These are phyloP conservation scores for Lasiommata megera DNA, from an alignment of 2,888 invertebrate species.

Conservation along the genomic window DNA sequence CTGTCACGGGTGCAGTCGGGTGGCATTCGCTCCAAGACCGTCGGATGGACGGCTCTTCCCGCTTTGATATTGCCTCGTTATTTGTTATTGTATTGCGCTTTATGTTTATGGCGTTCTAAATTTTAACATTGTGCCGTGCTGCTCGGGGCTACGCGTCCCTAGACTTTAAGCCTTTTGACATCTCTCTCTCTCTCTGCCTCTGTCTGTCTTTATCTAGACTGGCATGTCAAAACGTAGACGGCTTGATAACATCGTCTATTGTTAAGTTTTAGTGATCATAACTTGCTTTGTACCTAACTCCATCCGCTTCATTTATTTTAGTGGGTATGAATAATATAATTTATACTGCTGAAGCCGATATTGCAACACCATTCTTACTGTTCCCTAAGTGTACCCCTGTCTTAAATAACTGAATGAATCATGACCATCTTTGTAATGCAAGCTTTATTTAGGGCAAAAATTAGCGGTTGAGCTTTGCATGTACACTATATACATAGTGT, in stretches of 20 bases:
- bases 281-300: neutral
- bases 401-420: too few species aligned
- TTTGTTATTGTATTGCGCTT: constrained; percentile 60
- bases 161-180: constrained; percentile 15
- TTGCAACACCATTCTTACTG: too few species aligned
- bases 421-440: too few species aligned
- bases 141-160: constrained; percentile 12
- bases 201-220: constrained; percentile 1
- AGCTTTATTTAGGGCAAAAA: too few species aligned
- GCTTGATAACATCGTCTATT: neutral
- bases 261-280: neutral
- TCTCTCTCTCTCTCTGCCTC: neutral
- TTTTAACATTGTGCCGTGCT: constrained; percentile 32
- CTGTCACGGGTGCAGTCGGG: constrained; percentile 76
- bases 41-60: constrained; percentile 63
- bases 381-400: too few species aligned
- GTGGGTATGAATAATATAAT: too few species aligned
- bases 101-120: constrained; percentile 41
- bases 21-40: constrained; percentile 65
- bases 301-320: too few species aligned
- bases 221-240: neutral
- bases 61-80: constrained; percentile 68
- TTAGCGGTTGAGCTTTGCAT: too few species aligned
- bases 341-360: too few species aligned
- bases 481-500: too few species aligned